Evolutionary conservation across 1,140 invertebrate genomes (phyloP).

Genomic region (Bombus superbus): DNA sequence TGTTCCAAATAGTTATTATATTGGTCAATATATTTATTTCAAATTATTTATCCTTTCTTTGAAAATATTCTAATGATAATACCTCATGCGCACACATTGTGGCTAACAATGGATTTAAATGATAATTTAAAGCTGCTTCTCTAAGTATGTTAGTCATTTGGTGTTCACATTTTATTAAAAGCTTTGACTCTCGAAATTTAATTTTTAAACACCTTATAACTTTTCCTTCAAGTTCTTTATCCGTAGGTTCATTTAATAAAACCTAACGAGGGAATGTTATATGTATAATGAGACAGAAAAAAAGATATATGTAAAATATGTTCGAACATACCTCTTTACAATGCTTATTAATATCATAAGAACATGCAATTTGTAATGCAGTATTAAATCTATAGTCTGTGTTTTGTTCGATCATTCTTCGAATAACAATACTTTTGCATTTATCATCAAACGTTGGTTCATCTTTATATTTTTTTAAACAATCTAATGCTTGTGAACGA

Average conservation of each 20-base stretch:
- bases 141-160: slow-evolving; percentile 92
- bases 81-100: slow-evolving; percentile 88
- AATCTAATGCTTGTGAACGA: slow-evolving; percentile 87
- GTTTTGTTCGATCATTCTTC: slow-evolving; percentile 96
- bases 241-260: slow-evolving; percentile 71
- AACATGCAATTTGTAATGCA: slow-evolving; percentile 90
- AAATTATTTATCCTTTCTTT: neutral
- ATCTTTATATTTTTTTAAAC: slow-evolving; percentile 91
- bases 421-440: slow-evolving; percentile 93
- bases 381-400: slow-evolving; percentile 97
- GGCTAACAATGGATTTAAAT: slow-evolving; percentile 91
- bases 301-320: neutral
- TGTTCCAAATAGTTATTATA: slow-evolving; percentile 17
- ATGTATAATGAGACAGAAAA: neutral
- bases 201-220: slow-evolving; percentile 89
- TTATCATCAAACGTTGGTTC: slow-evolving; percentile 91
- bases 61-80: slow-evolving; percentile 50
- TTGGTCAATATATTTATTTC: neutral
- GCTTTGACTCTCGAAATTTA: slow-evolving; percentile 89
- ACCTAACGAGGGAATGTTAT: slow-evolving; percentile 65
- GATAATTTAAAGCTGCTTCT: slow-evolving; percentile 94
- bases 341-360: slow-evolving; percentile 88
- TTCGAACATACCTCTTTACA: slow-evolving; percentile 82
- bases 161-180: slow-evolving; percentile 90
- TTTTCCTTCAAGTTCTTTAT: slow-evolving; percentile 82